These are phyloP conservation scores for Pyrocephalus nanus DNA, from an alignment of 2,797 vertebrate genomes.

Conservation along the genomic window DNA sequence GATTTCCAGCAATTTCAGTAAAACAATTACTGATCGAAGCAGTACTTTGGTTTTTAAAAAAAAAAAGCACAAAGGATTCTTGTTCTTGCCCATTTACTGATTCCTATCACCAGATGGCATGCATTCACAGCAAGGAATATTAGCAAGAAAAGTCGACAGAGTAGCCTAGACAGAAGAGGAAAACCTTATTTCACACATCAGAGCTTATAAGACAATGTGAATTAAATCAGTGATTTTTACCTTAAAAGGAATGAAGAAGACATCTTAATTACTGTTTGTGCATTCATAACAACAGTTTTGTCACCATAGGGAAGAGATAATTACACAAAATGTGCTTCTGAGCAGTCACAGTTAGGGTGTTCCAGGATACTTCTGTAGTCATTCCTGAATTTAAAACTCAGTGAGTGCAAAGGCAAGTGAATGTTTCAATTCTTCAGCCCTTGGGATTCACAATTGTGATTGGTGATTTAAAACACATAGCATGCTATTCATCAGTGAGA, in stretches of 20 bases:
- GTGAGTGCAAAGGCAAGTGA: background rate
- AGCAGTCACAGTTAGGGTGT: background rate
- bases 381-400: background rate
- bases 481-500: background rate
- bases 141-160: background rate
- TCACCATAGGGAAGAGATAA: background rate
- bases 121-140: background rate
- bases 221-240: slow-evolving; percentile 12
- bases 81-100: background rate
- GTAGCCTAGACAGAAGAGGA: background rate
- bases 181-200: slow-evolving; percentile 42
- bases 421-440: background rate
- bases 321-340: background rate
- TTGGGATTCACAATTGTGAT: background rate
- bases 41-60: background rate
- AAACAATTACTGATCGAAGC: background rate
- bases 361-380: background rate
- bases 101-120: background rate
- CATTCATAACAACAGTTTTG: background rate
- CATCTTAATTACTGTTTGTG: background rate
- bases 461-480: background rate
- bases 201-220: background rate
- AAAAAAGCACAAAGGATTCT: background rate
- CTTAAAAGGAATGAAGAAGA: background rate
- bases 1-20: background rate